Evolutionary conservation across 1,140 invertebrate genomes (phyloP).

Genomic region (Aradophagus sp.): DNA sequence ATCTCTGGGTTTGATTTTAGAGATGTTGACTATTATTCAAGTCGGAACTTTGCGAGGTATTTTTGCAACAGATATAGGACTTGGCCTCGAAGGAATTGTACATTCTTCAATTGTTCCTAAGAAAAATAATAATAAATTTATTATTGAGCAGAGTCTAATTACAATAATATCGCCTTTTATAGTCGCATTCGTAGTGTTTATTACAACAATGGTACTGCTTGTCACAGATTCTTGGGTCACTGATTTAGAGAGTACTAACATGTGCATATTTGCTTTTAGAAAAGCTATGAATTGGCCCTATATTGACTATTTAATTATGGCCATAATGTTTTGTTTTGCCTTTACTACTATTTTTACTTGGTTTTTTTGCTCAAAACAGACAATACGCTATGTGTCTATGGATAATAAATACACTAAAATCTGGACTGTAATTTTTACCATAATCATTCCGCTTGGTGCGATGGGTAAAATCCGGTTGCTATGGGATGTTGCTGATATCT

Average conservation of each 20-base stretch:
- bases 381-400: slow-evolving; percentile 32
- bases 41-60: slow-evolving; percentile 29
- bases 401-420: slow-evolving; percentile 35
- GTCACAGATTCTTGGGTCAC: slow-evolving; percentile 29
- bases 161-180: slow-evolving; percentile 21
- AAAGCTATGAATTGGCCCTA: slow-evolving; percentile 27
- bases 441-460: slow-evolving; percentile 25
- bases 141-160: slow-evolving; percentile 28
- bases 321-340: slow-evolving; percentile 30
- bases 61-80: slow-evolving; percentile 31
- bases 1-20: slow-evolving; percentile 20
- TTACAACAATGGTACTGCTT: slow-evolving; percentile 32
- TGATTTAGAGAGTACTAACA: slow-evolving; percentile 32
- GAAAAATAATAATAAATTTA: slow-evolving; percentile 34
- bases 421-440: slow-evolving; percentile 28
- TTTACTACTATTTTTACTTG: slow-evolving; percentile 33
- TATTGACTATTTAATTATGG: slow-evolving; percentile 32
- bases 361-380: slow-evolving; percentile 33
- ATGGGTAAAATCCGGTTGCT: slow-evolving; percentile 26
- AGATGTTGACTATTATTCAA: slow-evolving; percentile 26
- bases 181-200: slow-evolving; percentile 18
- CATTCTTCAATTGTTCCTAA: slow-evolving; percentile 30
- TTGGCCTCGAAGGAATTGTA: slow-evolving; percentile 27
- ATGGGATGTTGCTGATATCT: slow-evolving; percentile 28
- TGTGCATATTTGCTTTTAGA: slow-evolving; percentile 33